These are phyloP conservation scores for Acrocyrtus sp. DNA, from an alignment of 2,888 invertebrate genomes.

Conservation along the genomic window DNA sequence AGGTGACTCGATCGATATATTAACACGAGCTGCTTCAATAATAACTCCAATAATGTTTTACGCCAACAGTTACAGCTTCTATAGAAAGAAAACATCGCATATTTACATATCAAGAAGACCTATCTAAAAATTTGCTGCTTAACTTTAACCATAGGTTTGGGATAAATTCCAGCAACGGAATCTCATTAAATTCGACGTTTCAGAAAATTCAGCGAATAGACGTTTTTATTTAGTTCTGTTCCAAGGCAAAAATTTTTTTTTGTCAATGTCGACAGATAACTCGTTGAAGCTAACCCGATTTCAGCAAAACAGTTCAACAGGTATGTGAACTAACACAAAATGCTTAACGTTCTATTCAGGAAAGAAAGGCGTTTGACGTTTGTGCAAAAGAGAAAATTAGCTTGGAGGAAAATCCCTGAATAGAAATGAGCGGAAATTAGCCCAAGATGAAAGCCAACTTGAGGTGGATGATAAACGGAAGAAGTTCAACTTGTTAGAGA, in stretches of 20 bases:
- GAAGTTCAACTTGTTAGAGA: slow-evolving; percentile 9
- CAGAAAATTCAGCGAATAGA: neutral
- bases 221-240: neutral
- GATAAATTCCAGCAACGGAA: neutral
- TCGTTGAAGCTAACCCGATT: neutral
- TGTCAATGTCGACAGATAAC: neutral
- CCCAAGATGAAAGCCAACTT: neutral
- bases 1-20: slow-evolving; percentile 1
- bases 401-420: neutral
- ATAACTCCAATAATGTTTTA: neutral
- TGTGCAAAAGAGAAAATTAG: neutral
- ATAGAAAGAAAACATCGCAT: neutral
- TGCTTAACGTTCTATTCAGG: slow-evolving; percentile 6
- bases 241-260: neutral
- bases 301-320: slow-evolving; percentile 16
- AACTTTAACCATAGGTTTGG: neutral
- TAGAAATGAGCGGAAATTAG: neutral
- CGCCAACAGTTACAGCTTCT: slow-evolving; percentile 5
- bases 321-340: slow-evolving; percentile 12
- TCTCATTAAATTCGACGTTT: neutral
- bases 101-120: neutral
- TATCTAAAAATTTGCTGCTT: slow-evolving; percentile 1
- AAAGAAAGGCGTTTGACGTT: too few species aligned
- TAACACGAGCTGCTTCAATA: too few species aligned
- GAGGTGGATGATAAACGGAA: neutral